These are phyloP conservation scores for Sarcophaga bullata DNA, from an alignment of 1,140 invertebrate species.

Conservation along the genomic window DNA sequence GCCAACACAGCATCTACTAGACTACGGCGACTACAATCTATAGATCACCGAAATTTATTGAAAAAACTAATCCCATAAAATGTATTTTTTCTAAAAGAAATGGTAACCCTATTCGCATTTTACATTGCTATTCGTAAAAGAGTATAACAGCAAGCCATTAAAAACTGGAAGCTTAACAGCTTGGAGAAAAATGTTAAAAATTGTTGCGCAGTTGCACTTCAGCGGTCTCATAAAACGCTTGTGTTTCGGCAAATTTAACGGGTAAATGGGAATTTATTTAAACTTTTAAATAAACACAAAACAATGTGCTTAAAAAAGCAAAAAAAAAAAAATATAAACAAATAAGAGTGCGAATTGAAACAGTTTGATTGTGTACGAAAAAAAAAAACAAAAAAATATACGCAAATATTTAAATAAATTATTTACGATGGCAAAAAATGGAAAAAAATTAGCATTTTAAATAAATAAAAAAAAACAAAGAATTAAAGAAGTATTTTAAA, in stretches of 20 bases:
- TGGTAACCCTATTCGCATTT: too few species aligned
- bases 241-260: background rate
- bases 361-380: too few species aligned
- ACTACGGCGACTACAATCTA: too few species aligned
- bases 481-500: background rate
- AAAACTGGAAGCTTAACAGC: too few species aligned
- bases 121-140: too few species aligned
- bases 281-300: background rate
- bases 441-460: background rate
- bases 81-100: too few species aligned
- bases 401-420: slow-evolving; percentile 9
- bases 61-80: too few species aligned
- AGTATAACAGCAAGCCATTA: too few species aligned
- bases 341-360: background rate
- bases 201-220: background rate
- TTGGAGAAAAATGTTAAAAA: too few species aligned
- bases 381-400: background rate
- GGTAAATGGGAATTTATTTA: background rate
- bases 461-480: background rate
- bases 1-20: too few species aligned
- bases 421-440: background rate
- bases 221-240: slow-evolving; percentile 23
- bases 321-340: background rate
- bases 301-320: slow-evolving; percentile 9
- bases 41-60: too few species aligned